Percentiles rank a stretch among this genome's conserved stretches.
phyloP scores from a whole-genome alignment of 1,140 invertebrate genomes.

The Eueides isabella region DNA sequence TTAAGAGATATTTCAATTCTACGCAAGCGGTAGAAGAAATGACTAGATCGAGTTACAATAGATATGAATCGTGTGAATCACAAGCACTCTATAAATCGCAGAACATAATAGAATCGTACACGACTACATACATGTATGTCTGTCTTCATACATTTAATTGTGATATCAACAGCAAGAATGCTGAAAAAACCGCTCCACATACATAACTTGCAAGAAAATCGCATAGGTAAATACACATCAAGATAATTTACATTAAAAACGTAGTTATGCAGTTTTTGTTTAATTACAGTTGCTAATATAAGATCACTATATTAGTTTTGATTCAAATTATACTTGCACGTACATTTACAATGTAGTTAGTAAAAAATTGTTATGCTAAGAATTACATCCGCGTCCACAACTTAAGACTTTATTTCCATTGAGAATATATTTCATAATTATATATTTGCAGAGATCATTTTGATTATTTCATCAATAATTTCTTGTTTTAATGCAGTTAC shows the following conservation, averaged over 20 bases:
- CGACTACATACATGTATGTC: conserved; percentile 16
- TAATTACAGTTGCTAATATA: conserved; percentile 8
- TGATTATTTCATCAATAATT: too few species aligned
- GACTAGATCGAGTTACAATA: conserved; percentile 38
- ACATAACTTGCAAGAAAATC: conserved; percentile 2
- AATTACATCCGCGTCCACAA: background rate
- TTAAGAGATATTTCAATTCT: conserved; percentile 28
- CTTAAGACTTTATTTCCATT: background rate
- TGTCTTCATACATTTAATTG: conserved; percentile 29
- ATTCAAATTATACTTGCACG: background rate
- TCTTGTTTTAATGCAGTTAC: too few species aligned
- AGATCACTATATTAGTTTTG: background rate
- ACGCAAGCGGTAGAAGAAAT: conserved; percentile 32
- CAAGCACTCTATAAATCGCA: conserved; percentile 35
- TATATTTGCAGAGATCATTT: too few species aligned
- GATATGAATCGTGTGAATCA: conserved; percentile 44
- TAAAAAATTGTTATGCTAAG: background rate
- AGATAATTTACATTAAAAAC: conserved; percentile 1
- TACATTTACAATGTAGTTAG: background rate
- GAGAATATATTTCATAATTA: background rate
- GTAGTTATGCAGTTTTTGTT: conserved; percentile 4
- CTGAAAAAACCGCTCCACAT: conserved; percentile 1
- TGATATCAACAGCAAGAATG: conserved; percentile 23
- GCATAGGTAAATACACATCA: background rate
- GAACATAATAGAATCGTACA: conserved; percentile 33